These are phyloP conservation scores for Galeopsomyia nigrocyanea DNA, from an alignment of 2,888 invertebrate genomes.

Conservation along the genomic window DNA sequence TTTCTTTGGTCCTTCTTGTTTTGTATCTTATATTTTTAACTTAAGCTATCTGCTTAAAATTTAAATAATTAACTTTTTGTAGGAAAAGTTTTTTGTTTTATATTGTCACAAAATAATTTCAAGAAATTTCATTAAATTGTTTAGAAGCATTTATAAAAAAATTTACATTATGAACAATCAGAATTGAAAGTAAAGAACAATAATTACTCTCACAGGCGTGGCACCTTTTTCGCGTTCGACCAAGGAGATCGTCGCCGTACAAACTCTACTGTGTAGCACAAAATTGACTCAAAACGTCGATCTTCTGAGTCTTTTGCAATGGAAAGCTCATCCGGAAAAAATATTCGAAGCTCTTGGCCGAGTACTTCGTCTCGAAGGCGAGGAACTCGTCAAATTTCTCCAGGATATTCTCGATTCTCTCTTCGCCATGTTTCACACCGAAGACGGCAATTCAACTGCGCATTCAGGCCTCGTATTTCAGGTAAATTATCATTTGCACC, in stretches of 20 bases:
- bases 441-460: conserved; percentile 90
- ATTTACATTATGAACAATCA: neutral
- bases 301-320: conserved; percentile 88
- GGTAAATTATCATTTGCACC: conserved; percentile 45
- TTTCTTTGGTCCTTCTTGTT: neutral
- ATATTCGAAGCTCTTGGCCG: conserved; percentile 88
- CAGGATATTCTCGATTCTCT: conserved; percentile 94
- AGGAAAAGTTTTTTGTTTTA: neutral
- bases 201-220: conserved; percentile 51
- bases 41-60: neutral
- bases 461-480: conserved; percentile 93
- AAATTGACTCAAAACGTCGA: conserved; percentile 96
- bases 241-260: conserved; percentile 86
- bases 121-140: no score
- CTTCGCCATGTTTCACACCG: conserved; percentile 93
- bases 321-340: conserved; percentile 90
- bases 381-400: conserved; percentile 94
- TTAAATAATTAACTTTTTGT: neutral
- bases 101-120: no score
- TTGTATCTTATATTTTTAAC: neutral
- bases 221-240: conserved; percentile 80
- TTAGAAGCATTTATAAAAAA: neutral
- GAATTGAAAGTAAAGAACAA: neutral
- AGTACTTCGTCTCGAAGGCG: conserved; percentile 84
- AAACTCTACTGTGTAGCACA: conserved; percentile 92